Base-by-base conservation (phyloP, 2,113 vertebrate genomes). In the Alaudala cheleensis region DNA sequence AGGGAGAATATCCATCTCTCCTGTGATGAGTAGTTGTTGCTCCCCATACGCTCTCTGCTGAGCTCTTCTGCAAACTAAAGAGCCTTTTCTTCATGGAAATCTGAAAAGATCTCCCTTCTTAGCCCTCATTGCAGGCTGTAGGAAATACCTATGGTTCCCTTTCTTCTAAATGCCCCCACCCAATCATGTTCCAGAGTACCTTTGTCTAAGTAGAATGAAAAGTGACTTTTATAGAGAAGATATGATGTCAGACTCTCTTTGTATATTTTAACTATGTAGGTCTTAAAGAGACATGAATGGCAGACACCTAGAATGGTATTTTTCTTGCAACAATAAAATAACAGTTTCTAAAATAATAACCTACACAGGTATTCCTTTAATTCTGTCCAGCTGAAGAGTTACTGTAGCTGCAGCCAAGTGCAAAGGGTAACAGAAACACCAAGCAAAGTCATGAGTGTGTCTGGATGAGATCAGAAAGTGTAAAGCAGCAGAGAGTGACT, bases 21-120 rank as follows among this genome's bases (percentile, higher is more conserved):
- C 28, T 1, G 0, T 21, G 14, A 39, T 33, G 29, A 24, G 19
- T 8, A 60, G 31, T 2, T 33, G 11, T 22, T 67, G 33, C 14
- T 88, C 20, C 21, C 18, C 42, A 21, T 3, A 21, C 0, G 6
- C n/a, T 81, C 28, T 78, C 45, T 84, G 45, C 33, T 66, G 67
- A 78, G 23, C 5, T 50, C 10, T 66, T 77, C 56, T 84, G 45
- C 5, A 11, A 39, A 70, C 3, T 47, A n/a, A 51, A 42, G 26
- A 39, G 8, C 4, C 34, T n/a, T 66, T 92, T 80, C 62, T 44
- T 29, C 17, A 34, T 14, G 44, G 24, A 37, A 8, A n/a, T 60
- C 26, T 87, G 47, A 74, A n/a, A 22, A 79, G 3, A 42, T 18
- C 4, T 93, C 50, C 10, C 47, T 54, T 60, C 65, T 51, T 34